A percentile compares a stretch with the other conserved stretches of the same genome.
phyloP scores from a whole-genome alignment of 2,113 vertebrate species.

The Microcebus jonahi region DNA sequence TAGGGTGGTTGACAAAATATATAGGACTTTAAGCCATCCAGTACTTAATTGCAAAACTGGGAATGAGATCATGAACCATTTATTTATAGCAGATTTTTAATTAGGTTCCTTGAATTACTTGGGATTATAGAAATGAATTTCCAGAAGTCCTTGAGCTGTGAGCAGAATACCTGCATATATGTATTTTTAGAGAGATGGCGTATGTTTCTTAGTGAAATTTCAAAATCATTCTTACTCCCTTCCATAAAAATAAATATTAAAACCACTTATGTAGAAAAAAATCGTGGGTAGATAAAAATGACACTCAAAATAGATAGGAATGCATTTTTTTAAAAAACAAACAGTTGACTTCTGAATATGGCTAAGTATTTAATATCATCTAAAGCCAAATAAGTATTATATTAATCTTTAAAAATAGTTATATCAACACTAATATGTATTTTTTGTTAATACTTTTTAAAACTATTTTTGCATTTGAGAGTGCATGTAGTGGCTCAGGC shows the following conservation, averaged over 20 bases:
- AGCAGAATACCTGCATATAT: neutral
- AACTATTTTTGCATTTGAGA: too few relatives aligned
- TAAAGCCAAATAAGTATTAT: constrained; percentile 5
- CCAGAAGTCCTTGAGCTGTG: neutral
- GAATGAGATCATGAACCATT: neutral
- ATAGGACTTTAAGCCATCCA: neutral
- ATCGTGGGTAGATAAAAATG: neutral
- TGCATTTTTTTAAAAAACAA: neutral
- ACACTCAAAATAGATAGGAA: neutral
- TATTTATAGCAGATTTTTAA: neutral
- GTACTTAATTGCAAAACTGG: neutral
- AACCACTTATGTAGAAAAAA: neutral
- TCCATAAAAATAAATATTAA: neutral
- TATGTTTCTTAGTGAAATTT: constrained; percentile 10
- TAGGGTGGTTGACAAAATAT: neutral
- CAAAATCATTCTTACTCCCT: constrained; percentile 14
- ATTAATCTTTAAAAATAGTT: neutral
- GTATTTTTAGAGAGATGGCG: neutral
- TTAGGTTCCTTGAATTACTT: neutral
- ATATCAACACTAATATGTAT: constrained; percentile 22
- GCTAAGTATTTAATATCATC: neutral
- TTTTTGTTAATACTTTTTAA: neutral
- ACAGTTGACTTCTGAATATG: neutral
- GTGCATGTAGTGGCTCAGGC: too few relatives aligned
- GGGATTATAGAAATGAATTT: neutral